Percentiles rank a stretch among this genome's conserved stretches.
Evolutionary conservation across 2,888 invertebrate genomes (phyloP).

Genomic region (Meandrusa payeni): DNA sequence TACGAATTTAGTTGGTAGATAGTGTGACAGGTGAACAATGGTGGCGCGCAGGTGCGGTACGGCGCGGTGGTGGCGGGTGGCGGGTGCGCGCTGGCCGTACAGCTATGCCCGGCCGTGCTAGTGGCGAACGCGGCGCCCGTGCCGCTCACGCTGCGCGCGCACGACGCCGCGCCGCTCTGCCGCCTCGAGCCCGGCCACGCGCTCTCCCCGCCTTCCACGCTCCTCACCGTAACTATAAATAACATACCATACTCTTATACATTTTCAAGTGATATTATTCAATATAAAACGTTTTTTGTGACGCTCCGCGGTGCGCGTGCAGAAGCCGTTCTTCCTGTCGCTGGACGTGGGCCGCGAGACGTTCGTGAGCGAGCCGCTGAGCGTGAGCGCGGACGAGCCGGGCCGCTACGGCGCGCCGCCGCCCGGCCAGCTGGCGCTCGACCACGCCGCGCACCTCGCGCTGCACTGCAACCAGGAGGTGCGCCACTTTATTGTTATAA

Average conservation of each 20-base stretch:
- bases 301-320: slow-evolving; percentile 7
- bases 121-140: slow-evolving; percentile 60
- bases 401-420: slow-evolving; percentile 60
- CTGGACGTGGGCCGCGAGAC: slow-evolving; percentile 61
- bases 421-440: slow-evolving; percentile 51
- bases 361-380: slow-evolving; percentile 57
- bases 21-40: too few species aligned
- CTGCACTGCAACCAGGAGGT: slow-evolving; percentile 64
- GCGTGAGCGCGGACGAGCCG: slow-evolving; percentile 44
- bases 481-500: too few species aligned
- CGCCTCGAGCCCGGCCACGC: slow-evolving; percentile 54
- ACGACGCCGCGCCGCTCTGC: slow-evolving; percentile 65
- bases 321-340: slow-evolving; percentile 71
- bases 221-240: slow-evolving; percentile 58
- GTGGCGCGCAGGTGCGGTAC: slow-evolving; percentile 54
- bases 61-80: slow-evolving; percentile 55
- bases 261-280: too few species aligned
- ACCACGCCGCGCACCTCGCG: slow-evolving; percentile 47
- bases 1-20: too few species aligned
- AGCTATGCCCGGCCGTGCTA: slow-evolving; percentile 50
- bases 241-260: slow-evolving; percentile 1
- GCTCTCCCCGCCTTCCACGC: slow-evolving; percentile 49
- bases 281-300: too few species aligned
- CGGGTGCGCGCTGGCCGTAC: slow-evolving; percentile 57
- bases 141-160: slow-evolving; percentile 54